These are phyloP conservation scores for Psittacula cyanocephala DNA, from an alignment of 2,113 vertebrate genomes.

Conservation along the genomic window DNA sequence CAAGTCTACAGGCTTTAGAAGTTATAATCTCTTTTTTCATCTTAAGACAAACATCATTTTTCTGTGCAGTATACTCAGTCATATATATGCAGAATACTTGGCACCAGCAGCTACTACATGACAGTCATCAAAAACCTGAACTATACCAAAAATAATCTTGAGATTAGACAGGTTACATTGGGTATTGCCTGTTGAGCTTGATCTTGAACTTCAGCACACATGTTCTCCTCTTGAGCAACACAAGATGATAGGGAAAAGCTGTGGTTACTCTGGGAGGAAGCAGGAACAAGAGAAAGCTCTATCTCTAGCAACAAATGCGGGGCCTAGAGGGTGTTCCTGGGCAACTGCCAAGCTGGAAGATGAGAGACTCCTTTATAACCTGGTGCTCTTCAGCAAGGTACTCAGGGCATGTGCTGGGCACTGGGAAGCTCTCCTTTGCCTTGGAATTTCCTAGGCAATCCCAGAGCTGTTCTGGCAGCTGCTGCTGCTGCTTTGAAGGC, in stretches of 20 bases:
- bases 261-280: neutral
- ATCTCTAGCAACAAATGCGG: neutral
- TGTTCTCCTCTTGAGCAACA: neutral
- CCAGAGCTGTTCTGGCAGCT: neutral
- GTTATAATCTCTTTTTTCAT: neutral
- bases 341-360: neutral
- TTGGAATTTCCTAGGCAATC: neutral
- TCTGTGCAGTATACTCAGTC: neutral
- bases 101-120: neutral
- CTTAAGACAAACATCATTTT: neutral
- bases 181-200: neutral
- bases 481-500: neutral
- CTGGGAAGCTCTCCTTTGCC: neutral
- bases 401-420: fast-evolving
- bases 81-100: neutral
- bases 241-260: neutral
- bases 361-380: neutral
- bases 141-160: neutral
- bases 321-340: neutral
- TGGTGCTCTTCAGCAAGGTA: neutral
- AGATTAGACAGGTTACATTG: neutral
- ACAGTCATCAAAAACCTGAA: neutral
- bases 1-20: neutral
- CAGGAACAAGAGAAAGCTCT: neutral
- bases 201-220: neutral